Evolutionary conservation across 2,888 invertebrate species (phyloP).

Genomic region (Tipula confusa): DNA sequence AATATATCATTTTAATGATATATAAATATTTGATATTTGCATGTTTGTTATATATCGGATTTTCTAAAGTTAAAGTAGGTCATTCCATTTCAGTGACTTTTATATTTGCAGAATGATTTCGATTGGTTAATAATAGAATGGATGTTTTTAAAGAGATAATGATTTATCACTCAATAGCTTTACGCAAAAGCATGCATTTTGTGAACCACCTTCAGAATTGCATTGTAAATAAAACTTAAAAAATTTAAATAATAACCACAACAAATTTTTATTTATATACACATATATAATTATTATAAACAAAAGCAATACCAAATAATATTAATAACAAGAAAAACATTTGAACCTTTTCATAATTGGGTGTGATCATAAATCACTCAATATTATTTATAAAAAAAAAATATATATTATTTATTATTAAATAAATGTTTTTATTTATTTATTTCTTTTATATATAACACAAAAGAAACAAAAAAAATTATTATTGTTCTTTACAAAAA

Average conservation of each 20-base stretch:
- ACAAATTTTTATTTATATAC: neutral
- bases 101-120: too few species aligned
- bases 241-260: neutral
- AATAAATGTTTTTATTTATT: conserved; percentile 15
- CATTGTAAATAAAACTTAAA: neutral
- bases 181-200: too few species aligned
- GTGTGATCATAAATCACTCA: conserved; percentile 25
- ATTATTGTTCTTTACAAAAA: neutral
- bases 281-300: neutral
- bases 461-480: conserved; percentile 8
- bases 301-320: neutral
- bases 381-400: neutral
- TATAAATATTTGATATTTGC: too few species aligned
- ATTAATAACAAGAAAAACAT: neutral
- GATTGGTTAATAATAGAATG: too few species aligned
- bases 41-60: too few species aligned
- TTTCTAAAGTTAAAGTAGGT: too few species aligned
- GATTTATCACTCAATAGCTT: too few species aligned
- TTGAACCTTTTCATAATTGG: conserved; percentile 7
- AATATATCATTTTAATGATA: too few species aligned
- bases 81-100: too few species aligned
- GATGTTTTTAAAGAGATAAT: too few species aligned
- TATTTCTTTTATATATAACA: neutral
- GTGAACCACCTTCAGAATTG: too few species aligned
- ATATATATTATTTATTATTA: neutral